Base-by-base conservation (phyloP, 1,140 invertebrate genomes). In the Aethina tumida region DNA sequence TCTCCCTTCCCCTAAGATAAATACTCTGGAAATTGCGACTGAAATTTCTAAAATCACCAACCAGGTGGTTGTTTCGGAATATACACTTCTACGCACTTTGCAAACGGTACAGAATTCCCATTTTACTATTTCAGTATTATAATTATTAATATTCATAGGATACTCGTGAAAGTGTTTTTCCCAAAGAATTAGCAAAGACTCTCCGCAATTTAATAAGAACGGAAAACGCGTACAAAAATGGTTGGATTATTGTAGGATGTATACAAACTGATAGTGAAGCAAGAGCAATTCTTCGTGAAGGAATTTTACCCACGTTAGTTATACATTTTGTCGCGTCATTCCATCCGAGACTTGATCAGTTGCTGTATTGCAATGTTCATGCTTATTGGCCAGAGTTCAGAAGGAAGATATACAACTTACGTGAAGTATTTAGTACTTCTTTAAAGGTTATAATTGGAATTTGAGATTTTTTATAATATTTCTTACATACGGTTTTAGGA, bases 301-400 rank as follows among this genome's bases (percentile, higher is more conserved):
- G 68, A 5, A 59, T 72, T 22, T 45, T 67, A 34, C 68, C 70
- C 3, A 67, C 68, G 3, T 68, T 70, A 24, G 65, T 67, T 3
- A 49, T 72, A 19, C 61, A 70, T 31, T 50, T 72, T 9, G 53
- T 64, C 27, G 32, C 49, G 8, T 53, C 56, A 7, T 58, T 56
- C 45, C 40, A 50, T 31, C 53, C 56, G 4, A 44, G 49, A 15
- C 29, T 62, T 7, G 43, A 43, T 9, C 50, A 60, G 20, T 37
- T 52, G 16, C 28, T 59, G 3, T 61, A 59, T 26, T 58, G 52
- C 21, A 45, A 57, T 22, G 49, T 56, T 6, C 39, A 36, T 8
- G n/a, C n/a, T 29, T 35, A 45, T 24, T 62, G 59, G 59, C 56
- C 56, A 5, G 41, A 47, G 31, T 48, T 50, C 14, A 37, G 59